phyloP scores from a whole-genome alignment of 2,113 vertebrate genomes.

The Aphelocoma coerulescens region DNA sequence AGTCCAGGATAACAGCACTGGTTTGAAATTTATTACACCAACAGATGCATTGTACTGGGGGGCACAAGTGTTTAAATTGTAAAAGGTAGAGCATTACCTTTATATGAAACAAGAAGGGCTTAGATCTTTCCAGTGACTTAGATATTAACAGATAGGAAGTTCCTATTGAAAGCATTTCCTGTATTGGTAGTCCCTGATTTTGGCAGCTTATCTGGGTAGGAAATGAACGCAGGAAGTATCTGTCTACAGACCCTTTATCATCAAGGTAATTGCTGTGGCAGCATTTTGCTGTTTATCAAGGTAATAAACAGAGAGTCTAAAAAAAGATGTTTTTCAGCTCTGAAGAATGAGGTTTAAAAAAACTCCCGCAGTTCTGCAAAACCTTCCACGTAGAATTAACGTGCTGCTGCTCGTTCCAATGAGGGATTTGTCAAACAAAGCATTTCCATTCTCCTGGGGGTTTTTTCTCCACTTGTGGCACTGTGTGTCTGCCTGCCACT shows the following conservation, averaged over 20 bases:
- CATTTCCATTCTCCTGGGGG: neutral
- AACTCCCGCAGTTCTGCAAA: neutral
- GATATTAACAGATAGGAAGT: slow-evolving; percentile 72
- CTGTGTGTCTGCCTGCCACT: neutral
- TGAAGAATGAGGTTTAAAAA: slow-evolving; percentile 37
- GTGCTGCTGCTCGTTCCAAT: neutral
- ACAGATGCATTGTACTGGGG: neutral
- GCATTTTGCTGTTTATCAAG: slow-evolving; percentile 76
- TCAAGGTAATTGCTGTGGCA: slow-evolving; percentile 75
- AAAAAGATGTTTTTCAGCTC: slow-evolving; percentile 76
- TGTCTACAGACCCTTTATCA: slow-evolving; percentile 80
- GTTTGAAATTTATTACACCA: neutral
- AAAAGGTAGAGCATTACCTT: neutral
- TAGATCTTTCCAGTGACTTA: neutral
- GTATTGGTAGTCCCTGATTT: slow-evolving; percentile 66
- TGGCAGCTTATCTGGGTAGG: slow-evolving; percentile 72
- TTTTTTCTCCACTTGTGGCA: neutral
- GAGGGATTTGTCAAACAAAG: neutral
- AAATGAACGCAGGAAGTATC: slow-evolving; percentile 80
- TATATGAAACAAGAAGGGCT: neutral
- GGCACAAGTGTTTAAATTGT: neutral
- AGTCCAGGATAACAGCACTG: neutral
- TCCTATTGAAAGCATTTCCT: slow-evolving; percentile 75
- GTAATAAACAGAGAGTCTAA: slow-evolving; percentile 71
- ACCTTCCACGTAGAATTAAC: neutral